Evolutionary conservation across 2,113 vertebrate genomes (phyloP).

Genomic region (Stictonetta naevosa): DNA sequence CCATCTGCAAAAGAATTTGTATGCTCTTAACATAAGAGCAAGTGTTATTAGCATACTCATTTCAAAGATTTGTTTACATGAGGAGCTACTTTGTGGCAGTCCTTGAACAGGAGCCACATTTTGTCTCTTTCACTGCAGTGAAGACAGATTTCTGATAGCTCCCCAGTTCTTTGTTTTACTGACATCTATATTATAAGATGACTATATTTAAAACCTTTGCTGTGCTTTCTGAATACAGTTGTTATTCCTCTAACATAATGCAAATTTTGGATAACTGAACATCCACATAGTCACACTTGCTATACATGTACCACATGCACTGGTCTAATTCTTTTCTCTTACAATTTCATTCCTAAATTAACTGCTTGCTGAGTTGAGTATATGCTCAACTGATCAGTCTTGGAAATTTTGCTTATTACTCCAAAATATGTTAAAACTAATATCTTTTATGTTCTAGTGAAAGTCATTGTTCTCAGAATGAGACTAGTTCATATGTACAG

Average conservation of each 20-base stretch:
- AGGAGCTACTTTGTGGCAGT: not conserved
- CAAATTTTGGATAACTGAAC: not conserved
- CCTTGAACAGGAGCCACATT: not conserved
- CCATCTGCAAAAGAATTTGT: not conserved
- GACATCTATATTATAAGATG: not conserved
- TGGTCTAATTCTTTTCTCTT: not conserved
- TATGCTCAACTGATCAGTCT: not conserved
- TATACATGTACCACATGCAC: not conserved
- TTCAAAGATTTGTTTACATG: rapidly evolving
- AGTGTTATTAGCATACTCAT: not conserved
- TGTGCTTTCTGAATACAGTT: not conserved
- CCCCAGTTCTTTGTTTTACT: not conserved
- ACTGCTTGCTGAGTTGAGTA: not conserved
- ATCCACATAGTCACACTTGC: not conserved
- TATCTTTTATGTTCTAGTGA: not conserved
- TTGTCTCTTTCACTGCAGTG: not conserved
- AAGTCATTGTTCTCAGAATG: slow-evolving; percentile 78
- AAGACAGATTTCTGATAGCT: not conserved
- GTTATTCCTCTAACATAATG: not conserved
- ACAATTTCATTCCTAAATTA: not conserved
- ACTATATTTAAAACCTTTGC: not conserved
- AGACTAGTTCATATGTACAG: not conserved
- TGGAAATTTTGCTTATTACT: not conserved
- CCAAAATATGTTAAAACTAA: not conserved
- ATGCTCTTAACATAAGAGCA: not conserved